Base-by-base conservation (phyloP, 2,888 invertebrate species). In the Phytoseiulus persimilis region DNA sequence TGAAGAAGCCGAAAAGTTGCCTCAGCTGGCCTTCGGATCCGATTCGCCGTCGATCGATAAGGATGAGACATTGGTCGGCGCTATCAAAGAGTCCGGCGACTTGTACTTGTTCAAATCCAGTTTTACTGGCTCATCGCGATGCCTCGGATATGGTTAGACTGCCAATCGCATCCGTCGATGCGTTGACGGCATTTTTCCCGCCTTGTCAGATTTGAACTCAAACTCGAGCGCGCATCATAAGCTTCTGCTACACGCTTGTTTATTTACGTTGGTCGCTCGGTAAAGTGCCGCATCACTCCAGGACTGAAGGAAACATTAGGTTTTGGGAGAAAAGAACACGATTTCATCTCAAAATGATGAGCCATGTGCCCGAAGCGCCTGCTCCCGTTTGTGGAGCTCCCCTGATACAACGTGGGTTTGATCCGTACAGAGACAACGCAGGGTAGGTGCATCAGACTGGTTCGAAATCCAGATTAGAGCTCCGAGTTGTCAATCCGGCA, bases 391-490 rank as follows among this genome's bases (percentile, higher is more conserved):
- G 65, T 18, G 65, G 65, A 65, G 65, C 65, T 65, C 65, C 65
- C 5, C 65, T 65, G 5, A 6, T 65, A 28, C 65, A 65, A 1
- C 65, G 65, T 31, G 33, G 87, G 11, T 95, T 95, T 92, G 94
- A 93, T 89, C 96, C 96, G 0, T 96, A 96, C 92, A 94, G 95
- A 89, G 95, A 95, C 91, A 96, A 96, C 92, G 96, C 95, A 94
- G 96, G 96, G 95, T 95, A 94, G 94, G 90, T 9, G 23, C 83
- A 83, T 18, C 23, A 1, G 18, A 23, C 45, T 33, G 3, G 3
- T 6, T 23, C 32, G 33, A 65, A 90, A 23, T 2, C 18, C 46
- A 31, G 46, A 90, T 14, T 28, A 90, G 18, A 28, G 2, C 18
- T 3, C 9, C 39, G 3, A 6, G 1, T 14, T 65, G 9, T 65